Evolutionary conservation across 35 echinoderm and acorn worm genomes (phyloP), one percentile per base, ranked within the genome.

Genomic region (Anneissia japonica): DNA sequence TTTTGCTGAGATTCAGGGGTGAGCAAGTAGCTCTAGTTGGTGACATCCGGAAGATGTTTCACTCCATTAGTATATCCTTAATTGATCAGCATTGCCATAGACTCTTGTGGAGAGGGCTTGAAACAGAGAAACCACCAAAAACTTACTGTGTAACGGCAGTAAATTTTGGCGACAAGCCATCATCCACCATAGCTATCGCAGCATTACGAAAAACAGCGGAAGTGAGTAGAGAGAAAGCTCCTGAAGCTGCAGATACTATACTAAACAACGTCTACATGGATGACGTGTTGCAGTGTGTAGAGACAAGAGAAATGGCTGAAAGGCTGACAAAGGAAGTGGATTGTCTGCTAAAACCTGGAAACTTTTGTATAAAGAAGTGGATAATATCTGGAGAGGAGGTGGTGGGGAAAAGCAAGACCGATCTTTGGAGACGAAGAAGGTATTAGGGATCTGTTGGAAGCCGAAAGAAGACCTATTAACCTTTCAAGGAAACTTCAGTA

Each of bases 31-130:
- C 91, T 17, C n/a, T 93, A 19, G 77, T 89, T 81, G 87, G 87
- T 6, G 91, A 93, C 82, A 89, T 93, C 31, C 55, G 16, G 0
- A 89, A 93, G 72, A 93, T 93, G 87, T 93, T 82, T 75, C 91
- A 93, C 46, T 76, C 72, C 36, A 56, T 77, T 16, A 37, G 34
- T 39, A 77, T 86, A 0, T 17, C 73, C 34, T 0, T 39, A 11
- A 30, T 37, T 1, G 84, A 86, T 39, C 84, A 86, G 46, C 84
- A 86, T 77, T 75, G 72, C 16, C 84, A 86, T 34, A 45, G 84
- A 75, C 77, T 86, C 38, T 36, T 86, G 5, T 86, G 84, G 35
- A 86, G 84, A 77, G 74, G 29, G 3, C 55, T 86, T 26, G 74
- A 86, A n/a, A 23, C 31, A 2, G 26, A 41, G 4, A 86, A 56